These are phyloP conservation scores for Patella ulyssiponensis DNA, from an alignment of 2,888 invertebrate genomes.

Conservation along the genomic window DNA sequence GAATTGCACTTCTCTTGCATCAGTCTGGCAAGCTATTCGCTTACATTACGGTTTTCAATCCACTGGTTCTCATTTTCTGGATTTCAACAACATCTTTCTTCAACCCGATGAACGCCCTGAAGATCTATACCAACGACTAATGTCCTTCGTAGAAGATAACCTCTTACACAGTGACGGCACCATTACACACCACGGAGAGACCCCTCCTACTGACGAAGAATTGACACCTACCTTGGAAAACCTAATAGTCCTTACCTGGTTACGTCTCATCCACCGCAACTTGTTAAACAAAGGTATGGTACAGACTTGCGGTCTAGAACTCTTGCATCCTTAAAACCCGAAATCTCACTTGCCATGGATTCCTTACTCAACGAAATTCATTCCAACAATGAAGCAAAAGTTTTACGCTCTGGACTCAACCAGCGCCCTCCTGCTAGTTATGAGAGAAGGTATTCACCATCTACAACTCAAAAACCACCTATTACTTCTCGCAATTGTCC, in stretches of 20 bases:
- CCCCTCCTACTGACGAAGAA: constrained; percentile 32
- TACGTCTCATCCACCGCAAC: constrained; percentile 32
- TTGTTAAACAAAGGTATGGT: constrained; percentile 43
- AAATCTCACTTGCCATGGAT: constrained; percentile 41
- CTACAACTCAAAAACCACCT: not conserved
- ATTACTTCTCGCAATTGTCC: constrained; percentile 28
- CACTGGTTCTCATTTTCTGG: constrained; percentile 37
- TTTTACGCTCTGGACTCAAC: constrained; percentile 26
- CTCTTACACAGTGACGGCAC: constrained; percentile 30
- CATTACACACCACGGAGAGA: constrained; percentile 38
- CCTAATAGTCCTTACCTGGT: constrained; percentile 39
- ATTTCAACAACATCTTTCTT: constrained; percentile 37
- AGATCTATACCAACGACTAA: constrained; percentile 41
- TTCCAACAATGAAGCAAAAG: constrained; percentile 26
- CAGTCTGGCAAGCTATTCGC: too few species aligned
- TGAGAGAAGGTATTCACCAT: not conserved
- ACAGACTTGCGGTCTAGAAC: constrained; percentile 39
- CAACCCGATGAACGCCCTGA: constrained; percentile 42
- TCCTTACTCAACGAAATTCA: constrained; percentile 40
- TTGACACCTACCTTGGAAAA: constrained; percentile 44
- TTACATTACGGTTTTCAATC: constrained; percentile 39
- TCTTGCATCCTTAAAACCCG: constrained; percentile 43
- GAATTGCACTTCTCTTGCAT: too few species aligned
- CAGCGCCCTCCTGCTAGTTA: not conserved
- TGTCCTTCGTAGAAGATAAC: constrained; percentile 42